Evolutionary conservation across 2,888 invertebrate genomes (phyloP).

Genomic region (Dryomyza anilis): DNA sequence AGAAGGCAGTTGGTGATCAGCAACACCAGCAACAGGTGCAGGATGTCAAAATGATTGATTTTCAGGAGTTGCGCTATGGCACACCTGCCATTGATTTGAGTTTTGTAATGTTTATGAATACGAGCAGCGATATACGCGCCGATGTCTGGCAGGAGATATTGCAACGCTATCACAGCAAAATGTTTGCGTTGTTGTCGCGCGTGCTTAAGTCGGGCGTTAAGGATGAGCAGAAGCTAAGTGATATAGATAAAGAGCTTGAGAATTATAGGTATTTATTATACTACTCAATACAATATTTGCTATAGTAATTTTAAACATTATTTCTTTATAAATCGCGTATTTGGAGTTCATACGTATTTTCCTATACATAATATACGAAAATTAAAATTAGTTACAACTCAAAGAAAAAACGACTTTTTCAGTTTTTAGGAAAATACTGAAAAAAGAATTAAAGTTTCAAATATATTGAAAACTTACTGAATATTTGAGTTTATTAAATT

Average conservation of each 20-base stretch:
- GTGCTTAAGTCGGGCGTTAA: slow-evolving; percentile 41
- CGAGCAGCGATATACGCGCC: slow-evolving; percentile 41
- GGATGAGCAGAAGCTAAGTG: slow-evolving; percentile 20
- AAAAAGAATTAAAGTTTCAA: too few relatives aligned
- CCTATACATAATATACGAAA: too few relatives aligned
- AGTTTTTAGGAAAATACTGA: too few relatives aligned
- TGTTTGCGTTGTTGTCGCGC: slow-evolving; percentile 44
- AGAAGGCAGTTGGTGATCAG: slow-evolving; percentile 2
- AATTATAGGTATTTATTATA: slow-evolving; percentile 16
- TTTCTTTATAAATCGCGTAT: too few relatives aligned
- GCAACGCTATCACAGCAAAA: slow-evolving; percentile 45
- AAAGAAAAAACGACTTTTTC: too few relatives aligned
- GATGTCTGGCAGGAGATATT: slow-evolving; percentile 47
- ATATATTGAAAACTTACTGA: too few relatives aligned
- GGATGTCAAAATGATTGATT: slow-evolving; percentile 56
- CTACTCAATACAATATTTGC: neutral
- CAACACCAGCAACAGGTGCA: slow-evolving; percentile 36
- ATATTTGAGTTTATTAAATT: too few relatives aligned
- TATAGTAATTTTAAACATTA: neutral
- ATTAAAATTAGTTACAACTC: too few relatives aligned
- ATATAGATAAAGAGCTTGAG: slow-evolving; percentile 2
- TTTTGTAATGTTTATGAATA: slow-evolving; percentile 58
- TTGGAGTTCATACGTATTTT: too few relatives aligned
- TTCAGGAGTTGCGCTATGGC: slow-evolving; percentile 57
- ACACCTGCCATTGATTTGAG: slow-evolving; percentile 54